Evolutionary conservation across 2,797 vertebrate genomes (phyloP), one percentile per base, ranked within the genome.

Genomic region (Falco concolor): DNA sequence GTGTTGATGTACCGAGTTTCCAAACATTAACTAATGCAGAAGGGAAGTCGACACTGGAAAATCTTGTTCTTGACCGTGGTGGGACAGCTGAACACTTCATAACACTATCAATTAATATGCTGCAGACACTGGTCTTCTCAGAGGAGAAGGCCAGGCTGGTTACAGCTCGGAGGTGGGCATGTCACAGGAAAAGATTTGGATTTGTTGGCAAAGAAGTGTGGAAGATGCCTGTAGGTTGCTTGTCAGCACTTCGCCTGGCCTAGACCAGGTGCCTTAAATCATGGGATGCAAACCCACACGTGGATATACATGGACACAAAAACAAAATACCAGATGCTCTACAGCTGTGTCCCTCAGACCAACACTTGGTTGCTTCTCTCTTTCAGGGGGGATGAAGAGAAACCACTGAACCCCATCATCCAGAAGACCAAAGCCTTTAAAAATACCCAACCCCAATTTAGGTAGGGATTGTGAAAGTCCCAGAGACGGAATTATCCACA

Each of bases 41-140:
- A 80, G 56, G 81, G 80, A 95, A 87, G 63, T 47, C 4, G 17
- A 27, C 67, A 8, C 90, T 89, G 90, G 91, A 94, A 95, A 95
- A 91, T 68, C 83, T 84, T 87, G 45, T 47, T 95, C 80, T 82
- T 82, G 85, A 67, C 77, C 0, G 1, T 87, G 77, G 47, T 74
- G 64, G 83, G 87, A 81, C 36, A 77, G 52, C 70, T 1, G 22
- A 87, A 45, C 77, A 67, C 86, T 84, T 90, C 87, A 52, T 56
- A 93, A 77, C 38, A 18, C 60, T 22, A 20, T 22, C 72, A 64
- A 47, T 89, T 47, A 75, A 50, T 40, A 34, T 13, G 47, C 82
- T 69, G 8, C 76, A 83, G 69, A 89, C 84, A 52, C 45, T 27
- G 61, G 34, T 78, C 45, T 86, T 22, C 79, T 86, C 61, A 59